Conservation (phyloP, 2,888 invertebrate genomes). For the Ectemnius cavifrons region DNA sequence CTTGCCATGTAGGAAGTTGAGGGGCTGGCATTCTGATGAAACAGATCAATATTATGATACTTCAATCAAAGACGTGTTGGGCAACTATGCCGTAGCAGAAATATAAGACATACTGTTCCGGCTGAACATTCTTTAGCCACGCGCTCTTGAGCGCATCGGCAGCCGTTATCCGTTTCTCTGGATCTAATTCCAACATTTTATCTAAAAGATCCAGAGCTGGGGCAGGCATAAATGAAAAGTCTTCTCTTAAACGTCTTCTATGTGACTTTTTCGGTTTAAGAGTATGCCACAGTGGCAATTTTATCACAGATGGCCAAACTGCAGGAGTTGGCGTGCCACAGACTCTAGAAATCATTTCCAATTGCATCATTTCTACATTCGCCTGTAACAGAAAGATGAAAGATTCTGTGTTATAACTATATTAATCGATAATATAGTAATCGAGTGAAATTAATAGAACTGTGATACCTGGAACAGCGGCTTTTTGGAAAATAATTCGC, state of each 20-base stretch:
- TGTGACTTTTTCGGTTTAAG: constrained; percentile 94
- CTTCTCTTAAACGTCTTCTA: constrained; percentile 92
- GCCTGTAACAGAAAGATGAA: constrained; percentile 82
- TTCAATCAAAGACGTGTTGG: constrained; percentile 11
- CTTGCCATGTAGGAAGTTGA: constrained; percentile 95
- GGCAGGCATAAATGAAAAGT: constrained; percentile 94
- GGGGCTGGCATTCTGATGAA: constrained; percentile 87
- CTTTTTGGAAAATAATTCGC: constrained; percentile 96
- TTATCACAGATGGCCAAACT: constrained; percentile 97
- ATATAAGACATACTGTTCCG: constrained; percentile 87
- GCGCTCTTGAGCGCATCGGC: constrained; percentile 94
- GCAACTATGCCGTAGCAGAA: constrained; percentile 9
- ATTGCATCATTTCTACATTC: constrained; percentile 93
- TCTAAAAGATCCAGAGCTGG: constrained; percentile 94
- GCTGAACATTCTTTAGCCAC: constrained; percentile 95
- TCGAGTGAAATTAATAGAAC: too few relatives aligned
- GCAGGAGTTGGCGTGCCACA: constrained; percentile 98
- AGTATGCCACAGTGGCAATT: constrained; percentile 94
- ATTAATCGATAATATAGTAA: background rate
- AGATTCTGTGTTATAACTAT: constrained; percentile 4
- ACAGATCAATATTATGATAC: constrained; percentile 5
- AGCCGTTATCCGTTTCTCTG: constrained; percentile 94
- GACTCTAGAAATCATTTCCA: constrained; percentile 94
- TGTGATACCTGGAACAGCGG: constrained; percentile 92
- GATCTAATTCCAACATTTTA: constrained; percentile 97